Evolutionary conservation across 2,797 vertebrate species (phyloP).

Genomic region (Malurus leucopterus): DNA sequence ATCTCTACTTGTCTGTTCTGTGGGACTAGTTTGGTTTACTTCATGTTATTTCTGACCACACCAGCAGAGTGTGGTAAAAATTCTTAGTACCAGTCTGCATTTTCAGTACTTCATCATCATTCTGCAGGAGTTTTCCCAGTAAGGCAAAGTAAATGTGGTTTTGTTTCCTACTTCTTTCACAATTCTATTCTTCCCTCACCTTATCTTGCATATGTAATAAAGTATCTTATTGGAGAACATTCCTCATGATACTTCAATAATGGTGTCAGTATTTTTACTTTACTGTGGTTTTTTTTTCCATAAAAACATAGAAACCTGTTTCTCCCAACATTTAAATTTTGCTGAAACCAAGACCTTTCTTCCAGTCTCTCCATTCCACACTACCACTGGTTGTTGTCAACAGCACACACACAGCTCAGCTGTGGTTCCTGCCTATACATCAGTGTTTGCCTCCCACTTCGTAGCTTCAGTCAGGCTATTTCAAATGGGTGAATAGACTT

Average conservation of each 20-base stretch:
- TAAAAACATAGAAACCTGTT: background rate
- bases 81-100: background rate
- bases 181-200: background rate
- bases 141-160: background rate
- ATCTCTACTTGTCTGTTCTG: background rate
- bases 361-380: background rate
- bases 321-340: background rate
- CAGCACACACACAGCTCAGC: background rate
- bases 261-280: background rate
- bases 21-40: background rate
- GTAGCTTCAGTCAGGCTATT: background rate
- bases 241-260: background rate
- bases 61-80: constrained; percentile 36
- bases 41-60: background rate
- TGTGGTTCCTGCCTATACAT: background rate
- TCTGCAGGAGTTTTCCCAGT: background rate
- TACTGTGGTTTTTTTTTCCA: background rate
- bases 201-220: background rate
- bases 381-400: background rate
- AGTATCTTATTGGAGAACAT: background rate
- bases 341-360: background rate
- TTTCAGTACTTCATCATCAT: background rate
- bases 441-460: background rate
- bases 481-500: background rate
- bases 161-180: background rate